phyloP scores from a whole-genome alignment of 2,113 vertebrate genomes.

The Colius striatus region DNA sequence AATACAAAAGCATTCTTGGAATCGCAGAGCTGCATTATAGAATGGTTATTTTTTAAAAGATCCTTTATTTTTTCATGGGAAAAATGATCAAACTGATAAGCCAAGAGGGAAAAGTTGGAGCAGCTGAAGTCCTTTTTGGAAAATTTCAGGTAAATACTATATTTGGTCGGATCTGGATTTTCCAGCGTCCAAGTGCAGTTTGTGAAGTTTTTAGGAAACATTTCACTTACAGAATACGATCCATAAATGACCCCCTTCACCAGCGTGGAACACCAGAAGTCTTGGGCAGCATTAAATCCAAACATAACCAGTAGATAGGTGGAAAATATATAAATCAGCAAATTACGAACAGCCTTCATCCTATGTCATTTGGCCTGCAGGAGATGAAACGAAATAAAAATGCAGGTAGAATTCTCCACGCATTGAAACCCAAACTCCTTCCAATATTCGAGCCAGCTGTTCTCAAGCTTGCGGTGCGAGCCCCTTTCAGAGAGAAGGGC shows the following conservation, averaged over 20 bases:
- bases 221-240: conserved; percentile 99
- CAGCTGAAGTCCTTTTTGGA: conserved; percentile 98
- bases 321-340: conserved; percentile 99
- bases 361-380: conserved; percentile 99
- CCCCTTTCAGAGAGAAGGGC: conserved; percentile 77
- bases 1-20: conserved; percentile 97
- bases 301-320: conserved; percentile 99
- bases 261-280: conserved; percentile 99
- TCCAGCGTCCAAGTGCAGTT: conserved; percentile 99
- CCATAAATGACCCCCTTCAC: conserved; percentile 99
- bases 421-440: conserved; percentile 76
- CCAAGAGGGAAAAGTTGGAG: conserved; percentile 95
- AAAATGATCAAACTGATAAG: conserved; percentile 99
- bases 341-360: conserved; percentile 99
- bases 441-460: conserved; percentile 79
- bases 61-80: conserved; percentile 99
- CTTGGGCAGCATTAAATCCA: conserved; percentile 99
- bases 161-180: conserved; percentile 99
- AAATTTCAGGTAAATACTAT: conserved; percentile 99
- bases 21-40: conserved; percentile 97
- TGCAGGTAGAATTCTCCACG: conserved; percentile 77
- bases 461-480: conserved; percentile 79
- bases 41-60: conserved; percentile 95
- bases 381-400: conserved; percentile 83
- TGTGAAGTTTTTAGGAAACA: conserved; percentile 99